Base-by-base conservation (phyloP, 2,797 vertebrate genomes). In the Semotilus atromaculatus region DNA sequence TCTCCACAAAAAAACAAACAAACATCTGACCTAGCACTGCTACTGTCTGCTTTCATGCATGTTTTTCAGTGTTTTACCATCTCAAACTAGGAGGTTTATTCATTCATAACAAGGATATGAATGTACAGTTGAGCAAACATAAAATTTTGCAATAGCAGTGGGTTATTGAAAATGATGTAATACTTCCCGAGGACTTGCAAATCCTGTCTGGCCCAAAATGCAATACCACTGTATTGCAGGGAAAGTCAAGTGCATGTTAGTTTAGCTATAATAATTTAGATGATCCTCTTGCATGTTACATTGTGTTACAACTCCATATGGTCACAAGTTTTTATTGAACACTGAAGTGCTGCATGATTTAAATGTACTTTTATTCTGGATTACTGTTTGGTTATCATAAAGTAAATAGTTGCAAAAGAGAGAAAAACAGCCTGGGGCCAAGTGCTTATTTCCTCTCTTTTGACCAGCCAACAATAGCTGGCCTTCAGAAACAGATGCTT, bases 161-260 rank as follows among this genome's bases (percentile, higher is more conserved):
- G 67, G 55, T 72, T 80, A 64, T 80, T 85, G 67, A 80, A 85
- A 80, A 85, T 85, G 76, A 73, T 85, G 76, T 29, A 73, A 85
- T 72, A 14, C 68, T 80, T 79, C 31, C 43, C 31, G 18, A 72
- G 31, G 55, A 72, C 45, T 80, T 85, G 76, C 68, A 80, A 84
- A 62, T 60, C 53, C 66, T 79, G 66, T 45, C 51, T 78, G 75
- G 29, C 14, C 64, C 14, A 71, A 60, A 79, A 40, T 71, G 76
- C 19, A 58, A 77, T 67, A 83, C 36, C 36, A 83, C 26, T 45
- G 34, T 31, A 84, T n/a, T 40, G 21, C 71, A 84, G 66, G 8
- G 26, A 48, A 84, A 60, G 51, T 62, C 14, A 16, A 45, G 66
- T 78, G 53, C 38, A 70, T 70, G 48, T 29, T 67, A 76, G 14